phyloP scores from a whole-genome alignment of 2,113 vertebrate species.

The Blennius ocellaris region DNA sequence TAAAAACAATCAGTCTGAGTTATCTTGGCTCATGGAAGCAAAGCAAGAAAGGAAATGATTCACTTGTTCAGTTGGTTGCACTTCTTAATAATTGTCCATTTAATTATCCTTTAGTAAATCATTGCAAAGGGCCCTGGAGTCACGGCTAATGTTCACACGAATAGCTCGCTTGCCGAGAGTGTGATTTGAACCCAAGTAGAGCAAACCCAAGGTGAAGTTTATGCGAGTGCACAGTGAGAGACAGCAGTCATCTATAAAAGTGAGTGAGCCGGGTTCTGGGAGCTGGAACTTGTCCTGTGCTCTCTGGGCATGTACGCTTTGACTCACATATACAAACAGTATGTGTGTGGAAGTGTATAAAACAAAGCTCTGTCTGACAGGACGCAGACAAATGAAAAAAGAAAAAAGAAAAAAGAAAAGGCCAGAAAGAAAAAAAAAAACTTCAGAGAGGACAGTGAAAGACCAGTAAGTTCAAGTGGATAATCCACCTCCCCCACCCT shows the following conservation, averaged over 20 bases:
- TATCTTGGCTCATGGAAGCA: no score
- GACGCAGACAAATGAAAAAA: slow-evolving; percentile 79
- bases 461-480: slow-evolving; percentile 84
- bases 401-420: slow-evolving; percentile 55
- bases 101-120: no score
- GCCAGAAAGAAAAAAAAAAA: slow-evolving; percentile 60
- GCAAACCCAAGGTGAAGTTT: no score
- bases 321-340: slow-evolving; percentile 23
- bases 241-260: neutral
- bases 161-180: no score
- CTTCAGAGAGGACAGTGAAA: slow-evolving; percentile 75
- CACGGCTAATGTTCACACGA: no score
- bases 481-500: slow-evolving; percentile 57
- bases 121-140: no score
- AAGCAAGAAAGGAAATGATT: no score
- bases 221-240: neutral
- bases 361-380: slow-evolving; percentile 70
- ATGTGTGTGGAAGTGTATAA: slow-evolving; percentile 21
- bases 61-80: no score
- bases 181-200: no score
- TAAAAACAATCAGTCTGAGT: no score
- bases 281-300: no score
- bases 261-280: neutral
- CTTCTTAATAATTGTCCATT: no score
- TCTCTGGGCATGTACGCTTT: neutral